Base-by-base conservation (phyloP, 2,888 invertebrate genomes). In the Stegophylla sp. region DNA sequence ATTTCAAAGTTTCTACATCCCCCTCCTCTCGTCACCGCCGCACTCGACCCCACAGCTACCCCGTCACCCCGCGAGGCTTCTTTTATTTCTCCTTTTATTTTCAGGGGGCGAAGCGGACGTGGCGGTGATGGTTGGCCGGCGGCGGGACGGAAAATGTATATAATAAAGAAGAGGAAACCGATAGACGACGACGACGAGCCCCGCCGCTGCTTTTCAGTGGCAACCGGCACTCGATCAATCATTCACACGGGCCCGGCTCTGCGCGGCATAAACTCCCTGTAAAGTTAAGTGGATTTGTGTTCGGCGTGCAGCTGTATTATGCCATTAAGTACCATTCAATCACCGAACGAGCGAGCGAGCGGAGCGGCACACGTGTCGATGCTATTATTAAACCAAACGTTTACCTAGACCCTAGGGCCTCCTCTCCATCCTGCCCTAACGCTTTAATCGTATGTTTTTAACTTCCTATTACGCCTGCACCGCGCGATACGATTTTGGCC, bases 211-310 rank as follows among this genome's bases (percentile, higher is more conserved):
- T 71, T 61, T 71, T 61, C 69, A 51, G 79, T 61, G 41, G 71
- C 9, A 76, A 71, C 61, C 20, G n/a, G 64, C 23, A 41, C 51
- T 45, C 79, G 61, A 79, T 79, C 79, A 79, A 79, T 79, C 79
- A 79, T 79, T 71, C 71, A 23, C 79, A 23, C 59, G 26, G 51
- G 9, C 48, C 23, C 23, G 61, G 34, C 23, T 59, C 48, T 56
- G 15, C 28, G 45, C 28, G 45, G 79, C 79, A 79, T 71, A 69
- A 71, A 79, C 79, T 71, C 79, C 59, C 59, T 79, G 79, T 79
- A 71, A 79, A 79, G 71, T 79, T 79, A 61, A 79, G 79, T 79
- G 79, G 79, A 79, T 79, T 61, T 71, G 79, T 79, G 66, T 67
- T 51, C 71, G 71, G 48, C 43, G n/a, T 69, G 79, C 41, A n/a